These are phyloP conservation scores for Ectobius pallidus DNA, from an alignment of 2,888 invertebrate species.

Conservation along the genomic window DNA sequence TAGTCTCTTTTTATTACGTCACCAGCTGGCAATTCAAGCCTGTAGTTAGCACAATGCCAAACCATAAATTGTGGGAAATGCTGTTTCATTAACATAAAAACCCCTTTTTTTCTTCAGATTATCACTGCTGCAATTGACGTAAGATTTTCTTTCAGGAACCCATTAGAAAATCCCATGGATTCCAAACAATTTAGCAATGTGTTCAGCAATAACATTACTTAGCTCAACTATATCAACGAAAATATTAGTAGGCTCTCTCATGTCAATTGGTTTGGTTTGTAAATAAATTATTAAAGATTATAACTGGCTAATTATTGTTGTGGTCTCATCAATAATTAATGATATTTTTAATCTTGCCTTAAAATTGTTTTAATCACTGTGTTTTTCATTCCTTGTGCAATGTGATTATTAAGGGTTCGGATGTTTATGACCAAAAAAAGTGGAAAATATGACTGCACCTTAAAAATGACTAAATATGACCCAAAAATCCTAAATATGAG, in stretches of 20 bases:
- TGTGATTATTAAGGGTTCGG: background rate
- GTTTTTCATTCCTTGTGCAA: background rate
- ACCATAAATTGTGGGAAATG: background rate
- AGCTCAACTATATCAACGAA: conserved; percentile 2
- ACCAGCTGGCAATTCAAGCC: background rate
- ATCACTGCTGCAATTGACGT: background rate
- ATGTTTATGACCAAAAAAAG: background rate
- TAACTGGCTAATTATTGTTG: background rate
- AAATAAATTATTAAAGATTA: background rate
- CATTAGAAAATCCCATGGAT: background rate
- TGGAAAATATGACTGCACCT: too few species aligned
- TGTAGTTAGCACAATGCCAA: conserved; percentile 9
- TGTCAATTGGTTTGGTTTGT: background rate
- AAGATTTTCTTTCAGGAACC: background rate
- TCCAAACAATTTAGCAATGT: background rate
- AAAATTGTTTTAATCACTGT: background rate
- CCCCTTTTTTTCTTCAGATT: background rate
- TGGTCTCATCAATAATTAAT: background rate
- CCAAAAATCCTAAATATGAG: too few species aligned
- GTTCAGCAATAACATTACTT: background rate
- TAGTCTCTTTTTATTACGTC: background rate
- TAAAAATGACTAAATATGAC: too few species aligned
- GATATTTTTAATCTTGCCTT: background rate
- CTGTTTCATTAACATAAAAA: background rate
- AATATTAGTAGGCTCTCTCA: background rate